phyloP scores from a whole-genome alignment of 2,888 invertebrate species.

The Tiliacea citrago region DNA sequence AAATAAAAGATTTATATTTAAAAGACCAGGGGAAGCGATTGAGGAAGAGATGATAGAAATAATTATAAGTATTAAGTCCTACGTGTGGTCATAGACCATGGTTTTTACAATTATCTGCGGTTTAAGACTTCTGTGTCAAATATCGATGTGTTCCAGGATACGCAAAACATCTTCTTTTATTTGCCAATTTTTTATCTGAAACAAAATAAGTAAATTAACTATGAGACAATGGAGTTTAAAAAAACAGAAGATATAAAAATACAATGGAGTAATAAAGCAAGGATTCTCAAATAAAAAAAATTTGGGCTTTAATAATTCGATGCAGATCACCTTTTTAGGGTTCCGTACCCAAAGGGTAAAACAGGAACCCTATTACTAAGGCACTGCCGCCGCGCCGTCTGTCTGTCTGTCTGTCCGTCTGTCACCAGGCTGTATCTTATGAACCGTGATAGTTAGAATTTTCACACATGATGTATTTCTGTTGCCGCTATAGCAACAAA shows the following conservation, averaged over 20 bases:
- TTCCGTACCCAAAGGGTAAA: too few relatives aligned
- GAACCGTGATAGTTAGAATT: too few relatives aligned
- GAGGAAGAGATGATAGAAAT: constrained; percentile 70
- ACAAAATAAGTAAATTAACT: constrained; percentile 69
- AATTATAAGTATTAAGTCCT: constrained; percentile 67
- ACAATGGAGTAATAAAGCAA: neutral
- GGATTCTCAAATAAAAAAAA: constrained; percentile 4
- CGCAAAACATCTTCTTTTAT: constrained; percentile 73
- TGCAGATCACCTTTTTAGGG: constrained; percentile 5
- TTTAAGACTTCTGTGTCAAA: constrained; percentile 74
- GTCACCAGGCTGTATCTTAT: too few relatives aligned
- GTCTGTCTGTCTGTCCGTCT: too few relatives aligned
- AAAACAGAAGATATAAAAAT: neutral
- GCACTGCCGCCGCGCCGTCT: too few relatives aligned
- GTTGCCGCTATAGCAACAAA: too few relatives aligned
- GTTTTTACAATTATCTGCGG: constrained; percentile 77
- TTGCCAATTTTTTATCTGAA: constrained; percentile 71
- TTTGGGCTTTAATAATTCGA: neutral
- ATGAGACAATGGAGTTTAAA: neutral
- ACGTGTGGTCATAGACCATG: constrained; percentile 82
- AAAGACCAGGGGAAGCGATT: constrained; percentile 62
- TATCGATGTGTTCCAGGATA: constrained; percentile 66
- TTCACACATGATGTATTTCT: too few relatives aligned
- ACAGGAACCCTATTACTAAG: too few relatives aligned
- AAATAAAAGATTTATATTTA: constrained; percentile 52